Percentiles rank a stretch among this genome's conserved stretches.
phyloP scores from a whole-genome alignment of 30 jellyfish, hydroid and myxozoan genomes.

The Aurelia coerulea region DNA sequence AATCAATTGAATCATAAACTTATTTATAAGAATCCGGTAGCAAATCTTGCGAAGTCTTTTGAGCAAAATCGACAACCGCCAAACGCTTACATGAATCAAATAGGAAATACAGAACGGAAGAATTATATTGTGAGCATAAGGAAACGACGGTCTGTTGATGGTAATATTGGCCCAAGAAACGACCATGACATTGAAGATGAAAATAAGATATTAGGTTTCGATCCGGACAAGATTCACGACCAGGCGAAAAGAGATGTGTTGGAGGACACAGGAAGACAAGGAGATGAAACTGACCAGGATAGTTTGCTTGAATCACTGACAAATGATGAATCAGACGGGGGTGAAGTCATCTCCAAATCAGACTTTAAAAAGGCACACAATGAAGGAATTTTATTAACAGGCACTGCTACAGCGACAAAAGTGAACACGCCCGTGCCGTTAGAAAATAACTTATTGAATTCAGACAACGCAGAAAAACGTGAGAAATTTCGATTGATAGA shows the following conservation, averaged over 20 bases:
- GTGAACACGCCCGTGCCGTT: neutral
- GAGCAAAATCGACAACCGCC: conserved; percentile 14
- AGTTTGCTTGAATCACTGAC: conserved; percentile 57
- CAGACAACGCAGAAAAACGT: neutral
- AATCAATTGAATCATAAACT: conserved; percentile 49
- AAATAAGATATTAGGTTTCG: no score
- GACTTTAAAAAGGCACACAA: neutral
- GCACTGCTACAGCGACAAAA: conserved; percentile 33
- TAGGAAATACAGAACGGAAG: conserved; percentile 9
- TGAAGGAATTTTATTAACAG: conserved; percentile 1
- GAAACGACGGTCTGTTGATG: conserved; percentile 19
- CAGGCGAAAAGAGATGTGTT: conserved; percentile 41
- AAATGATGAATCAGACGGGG: conserved; percentile 70
- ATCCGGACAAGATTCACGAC: no score
- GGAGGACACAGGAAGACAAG: conserved; percentile 25
- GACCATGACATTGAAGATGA: neutral
- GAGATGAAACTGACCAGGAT: conserved; percentile 46
- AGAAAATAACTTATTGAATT: neutral
- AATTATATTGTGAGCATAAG: conserved; percentile 66
- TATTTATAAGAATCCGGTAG: neutral
- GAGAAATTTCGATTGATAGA: conserved; percentile 42
- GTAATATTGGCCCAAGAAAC: conserved; percentile 2
- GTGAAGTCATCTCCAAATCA: conserved; percentile 16
- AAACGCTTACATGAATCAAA: neutral
- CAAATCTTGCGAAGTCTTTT: conserved; percentile 8